Evolutionary conservation across 2,888 invertebrate genomes (phyloP), one percentile per base, ranked within the genome.

Genomic region (Andricus curvator): DNA sequence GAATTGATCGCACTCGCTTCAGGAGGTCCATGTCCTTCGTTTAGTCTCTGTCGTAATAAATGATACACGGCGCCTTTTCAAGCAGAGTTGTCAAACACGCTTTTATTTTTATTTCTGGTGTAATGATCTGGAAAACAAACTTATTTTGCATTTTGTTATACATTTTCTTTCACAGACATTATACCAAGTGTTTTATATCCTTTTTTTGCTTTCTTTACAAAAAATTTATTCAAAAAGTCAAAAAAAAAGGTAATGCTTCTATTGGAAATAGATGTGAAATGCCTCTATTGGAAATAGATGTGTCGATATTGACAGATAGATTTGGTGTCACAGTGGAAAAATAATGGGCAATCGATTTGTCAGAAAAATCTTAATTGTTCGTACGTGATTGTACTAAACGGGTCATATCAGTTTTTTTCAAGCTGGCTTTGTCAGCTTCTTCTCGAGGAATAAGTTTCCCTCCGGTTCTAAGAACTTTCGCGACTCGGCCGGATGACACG

Each of bases 401-500:
- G 84, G 82, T 83, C 83, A 74, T 74, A 83, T 51, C 81, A 80
- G 81, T 77, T 83, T 81, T 83, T 80, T 77, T 78, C 79, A 79
- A 67, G 9, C 79, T 78, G 48, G 74, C 33, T 74, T 74, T 56
- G 66, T 81, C 81, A 83, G 79, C 68, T 67, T 79, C 81, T 76
- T 80, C 78, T 77, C 66, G 70, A 51, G 70, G 64, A 48, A 82
- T 82, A 83, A 84, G 83, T 83, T 84, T 84, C 83, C 83, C 84
- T 84, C 80, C 76, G 22, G 77, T 81, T 78, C 79, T 77, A 78
- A 80, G 82, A 85, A 85, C 81, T 85, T 83, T 85, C 33, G 83
- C 85, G 81, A 83, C 82, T 85, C 82, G 83, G 83, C 81, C 85
- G 83, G 85, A 83, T 82, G 82, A 83, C 82, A 74, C 17, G 79